Base-by-base conservation (phyloP, 1,140 invertebrate species). In the Steinernema khuongi region DNA sequence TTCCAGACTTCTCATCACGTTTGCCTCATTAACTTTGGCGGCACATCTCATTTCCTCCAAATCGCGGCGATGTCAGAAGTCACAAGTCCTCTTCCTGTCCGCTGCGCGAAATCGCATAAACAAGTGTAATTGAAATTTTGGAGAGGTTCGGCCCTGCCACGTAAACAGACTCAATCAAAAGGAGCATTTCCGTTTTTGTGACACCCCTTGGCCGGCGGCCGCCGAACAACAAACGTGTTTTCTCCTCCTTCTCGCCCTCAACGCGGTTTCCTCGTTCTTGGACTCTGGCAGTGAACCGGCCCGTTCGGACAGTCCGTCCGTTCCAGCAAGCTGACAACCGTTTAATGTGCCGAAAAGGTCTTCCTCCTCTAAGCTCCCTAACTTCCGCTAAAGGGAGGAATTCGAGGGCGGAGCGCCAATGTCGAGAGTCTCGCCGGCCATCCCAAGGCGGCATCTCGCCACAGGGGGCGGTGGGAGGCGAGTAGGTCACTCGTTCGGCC, bases 401-500 rank as follows among this genome's bases (percentile, higher is more conserved):
- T 60, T 60, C 19, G 50, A 60, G 50, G 50, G 50, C 50, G 50
- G 50, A 22, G 50, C 50, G 50, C 50, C 50, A 22, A 60, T 60
- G 50, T 60, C 50, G 50, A 60, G 50, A 60, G 50, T 22, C 50
- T 60, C 50, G 50, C 26, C 19, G 50, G 22, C 50, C 50, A 60
- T 60, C 50, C 50, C 50, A 60, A 60, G 22, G 50, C 50, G 50
- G 50, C 50, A 60, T 60, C 50, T 60, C 50, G 50, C 50, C 50
- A 60, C 50, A 60, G 50, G 50, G n/a, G 50, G 50, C 50, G 50
- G 50, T 60, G 50, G 50, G 50, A 60, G 50, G 7, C 50, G 50
- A 60, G 50, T 60, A 14, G 50, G 50, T 60, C n/a, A n/a, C n/a
- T n/a, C 50, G 50, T 60, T 60, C 50, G 50, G 26, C 50, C 50